phyloP scores from a whole-genome alignment of 2,113 vertebrate species.

The Rhabdornis inornatus region DNA sequence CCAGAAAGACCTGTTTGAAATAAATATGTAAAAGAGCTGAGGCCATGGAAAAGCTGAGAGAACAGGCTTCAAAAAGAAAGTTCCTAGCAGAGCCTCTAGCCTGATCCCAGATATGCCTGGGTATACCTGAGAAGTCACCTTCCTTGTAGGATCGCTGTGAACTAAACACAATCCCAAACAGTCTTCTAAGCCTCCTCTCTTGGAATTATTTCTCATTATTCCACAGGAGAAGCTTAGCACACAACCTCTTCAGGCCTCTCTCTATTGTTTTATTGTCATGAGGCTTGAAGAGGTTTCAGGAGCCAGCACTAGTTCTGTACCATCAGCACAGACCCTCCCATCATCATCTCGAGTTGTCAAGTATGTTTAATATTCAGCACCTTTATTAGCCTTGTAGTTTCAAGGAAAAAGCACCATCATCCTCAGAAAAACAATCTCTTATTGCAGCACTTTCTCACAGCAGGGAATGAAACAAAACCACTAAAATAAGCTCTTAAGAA shows the following conservation, averaged over 20 bases:
- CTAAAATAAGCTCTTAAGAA: not conserved
- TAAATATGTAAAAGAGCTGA: not conserved
- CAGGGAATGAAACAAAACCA: not conserved
- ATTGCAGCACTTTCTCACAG: not conserved
- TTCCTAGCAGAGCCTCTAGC: not conserved
- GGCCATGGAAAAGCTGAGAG: not conserved
- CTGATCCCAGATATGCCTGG: not conserved
- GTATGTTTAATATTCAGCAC: not conserved
- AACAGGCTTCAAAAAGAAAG: not conserved
- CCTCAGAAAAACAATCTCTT: slow-evolving; percentile 15
- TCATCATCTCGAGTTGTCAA: not conserved
- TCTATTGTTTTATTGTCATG: not conserved
- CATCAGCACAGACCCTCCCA: not conserved
- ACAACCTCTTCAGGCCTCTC: not conserved
- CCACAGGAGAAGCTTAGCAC: not conserved
- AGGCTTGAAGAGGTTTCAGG: not conserved
- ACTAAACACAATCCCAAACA: not conserved
- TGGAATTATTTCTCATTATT: not conserved
- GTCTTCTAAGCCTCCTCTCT: not conserved
- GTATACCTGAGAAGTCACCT: rapidly evolving
- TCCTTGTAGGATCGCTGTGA: not conserved
- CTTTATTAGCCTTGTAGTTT: not conserved
- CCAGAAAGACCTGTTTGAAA: not conserved
- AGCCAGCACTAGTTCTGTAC: not conserved
- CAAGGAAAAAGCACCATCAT: not conserved